Evolutionary conservation across 1,140 invertebrate species (phyloP).

Genomic region (Dufourea novaeangliae): DNA sequence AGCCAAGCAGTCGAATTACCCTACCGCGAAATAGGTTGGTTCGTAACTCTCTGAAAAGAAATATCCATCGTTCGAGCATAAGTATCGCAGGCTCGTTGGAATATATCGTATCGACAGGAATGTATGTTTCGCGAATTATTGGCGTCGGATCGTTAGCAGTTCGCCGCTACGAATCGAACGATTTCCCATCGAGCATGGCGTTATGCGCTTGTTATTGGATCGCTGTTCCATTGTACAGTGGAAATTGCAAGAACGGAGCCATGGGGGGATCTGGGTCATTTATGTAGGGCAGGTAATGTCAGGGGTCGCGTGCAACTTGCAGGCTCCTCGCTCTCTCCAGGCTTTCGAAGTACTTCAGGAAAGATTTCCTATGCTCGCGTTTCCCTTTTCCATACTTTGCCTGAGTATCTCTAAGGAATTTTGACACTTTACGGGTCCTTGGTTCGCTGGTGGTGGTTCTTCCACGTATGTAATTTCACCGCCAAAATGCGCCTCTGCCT

Average conservation of each 20-base stretch:
- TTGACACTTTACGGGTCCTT: not conserved
- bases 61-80: not conserved
- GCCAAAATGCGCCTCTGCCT: not conserved
- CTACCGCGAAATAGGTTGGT: too few relatives aligned
- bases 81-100: not conserved
- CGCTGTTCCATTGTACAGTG: conserved; percentile 29
- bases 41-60: too few relatives aligned
- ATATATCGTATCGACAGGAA: not conserved
- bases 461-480: not conserved
- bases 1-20: too few relatives aligned
- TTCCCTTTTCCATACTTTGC: not conserved
- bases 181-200: conserved; percentile 33
- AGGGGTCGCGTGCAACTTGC: conserved; percentile 52
- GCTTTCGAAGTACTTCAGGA: not conserved
- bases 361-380: conserved; percentile 10
- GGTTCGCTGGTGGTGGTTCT: not conserved
- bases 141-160: not conserved
- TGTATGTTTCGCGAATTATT: not conserved
- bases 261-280: conserved; percentile 64
- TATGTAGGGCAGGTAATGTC: conserved; percentile 68
- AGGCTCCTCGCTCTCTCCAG: not conserved
- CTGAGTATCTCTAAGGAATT: conserved; percentile 7
- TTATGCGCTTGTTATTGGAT: conserved; percentile 36
- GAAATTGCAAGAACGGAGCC: conserved; percentile 53
- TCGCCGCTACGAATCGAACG: not conserved